Conservation (phyloP, 2,888 invertebrate species). For the Dorcus parallelipipedus region DNA sequence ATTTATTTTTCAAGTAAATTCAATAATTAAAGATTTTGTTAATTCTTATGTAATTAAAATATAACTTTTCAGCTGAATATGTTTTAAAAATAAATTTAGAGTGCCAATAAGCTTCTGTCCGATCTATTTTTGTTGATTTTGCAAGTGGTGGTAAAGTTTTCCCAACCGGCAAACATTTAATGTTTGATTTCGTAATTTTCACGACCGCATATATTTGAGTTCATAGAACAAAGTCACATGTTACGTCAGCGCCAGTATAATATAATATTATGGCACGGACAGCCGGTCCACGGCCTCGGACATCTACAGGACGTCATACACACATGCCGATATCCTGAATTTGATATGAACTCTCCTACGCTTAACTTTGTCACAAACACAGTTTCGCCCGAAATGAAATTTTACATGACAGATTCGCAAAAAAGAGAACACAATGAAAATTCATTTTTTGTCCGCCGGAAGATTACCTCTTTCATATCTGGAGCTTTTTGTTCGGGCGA, state of each 20-base stretch:
- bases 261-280: constrained; percentile 39
- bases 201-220: background rate
- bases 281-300: constrained; percentile 35
- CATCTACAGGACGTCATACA: constrained; percentile 37
- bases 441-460: background rate
- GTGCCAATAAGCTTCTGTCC: too few species aligned
- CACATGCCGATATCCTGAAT: constrained; percentile 42
- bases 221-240: constrained; percentile 26
- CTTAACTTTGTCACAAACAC: constrained; percentile 27
- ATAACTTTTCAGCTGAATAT: too few species aligned
- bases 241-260: constrained; percentile 37
- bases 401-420: constrained; percentile 16
- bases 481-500: background rate
- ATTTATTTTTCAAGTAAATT: too few species aligned
- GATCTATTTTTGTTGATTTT: too few species aligned
- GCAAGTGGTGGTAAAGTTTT: too few species aligned
- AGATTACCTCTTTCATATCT: background rate
- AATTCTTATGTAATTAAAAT: too few species aligned
- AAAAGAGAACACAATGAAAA: constrained; percentile 4
- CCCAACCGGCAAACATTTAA: too few species aligned
- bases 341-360: constrained; percentile 32
- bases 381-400: constrained; percentile 20
- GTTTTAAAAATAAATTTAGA: too few species aligned
- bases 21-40: too few species aligned
- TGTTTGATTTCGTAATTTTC: background rate